phyloP scores from a whole-genome alignment of 2,113 vertebrate genomes.

The Panthera leo region DNA sequence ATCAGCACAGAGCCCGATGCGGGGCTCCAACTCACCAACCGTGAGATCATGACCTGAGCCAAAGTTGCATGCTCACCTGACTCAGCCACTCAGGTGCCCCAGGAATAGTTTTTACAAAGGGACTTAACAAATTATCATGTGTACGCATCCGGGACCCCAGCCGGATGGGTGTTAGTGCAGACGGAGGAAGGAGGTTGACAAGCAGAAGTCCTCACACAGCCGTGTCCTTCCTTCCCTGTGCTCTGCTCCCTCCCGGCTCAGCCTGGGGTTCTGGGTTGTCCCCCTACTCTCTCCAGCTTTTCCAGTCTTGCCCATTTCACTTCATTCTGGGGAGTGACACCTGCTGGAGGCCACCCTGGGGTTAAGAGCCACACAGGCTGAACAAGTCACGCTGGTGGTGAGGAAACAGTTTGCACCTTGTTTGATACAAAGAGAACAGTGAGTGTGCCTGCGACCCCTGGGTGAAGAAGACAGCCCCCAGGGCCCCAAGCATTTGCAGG shows the following conservation, averaged over 20 bases:
- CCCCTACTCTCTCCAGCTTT: neutral
- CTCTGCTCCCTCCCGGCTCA: neutral
- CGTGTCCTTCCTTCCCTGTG: neutral
- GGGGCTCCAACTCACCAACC: too few species aligned
- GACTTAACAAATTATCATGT: neutral
- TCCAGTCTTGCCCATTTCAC: neutral
- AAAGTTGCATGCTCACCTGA: too few species aligned
- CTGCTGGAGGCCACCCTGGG: neutral
- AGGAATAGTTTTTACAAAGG: neutral
- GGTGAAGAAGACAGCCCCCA: neutral
- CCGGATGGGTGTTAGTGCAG: neutral
- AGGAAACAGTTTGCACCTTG: neutral
- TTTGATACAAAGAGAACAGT: neutral
- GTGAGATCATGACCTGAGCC: too few species aligned
- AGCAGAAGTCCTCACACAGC: neutral
- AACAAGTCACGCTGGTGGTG: too few species aligned
- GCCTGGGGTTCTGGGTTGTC: neutral
- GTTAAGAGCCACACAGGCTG: neutral
- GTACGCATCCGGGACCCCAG: neutral
- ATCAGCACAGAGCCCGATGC: too few species aligned
- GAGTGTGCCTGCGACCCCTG: neutral
- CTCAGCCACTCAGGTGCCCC: too few species aligned
- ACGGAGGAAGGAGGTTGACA: neutral
- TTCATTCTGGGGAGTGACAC: neutral
- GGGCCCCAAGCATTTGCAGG: neutral